phyloP scores from a whole-genome alignment of 2,113 vertebrate genomes.

The Vanacampus margaritifer region DNA sequence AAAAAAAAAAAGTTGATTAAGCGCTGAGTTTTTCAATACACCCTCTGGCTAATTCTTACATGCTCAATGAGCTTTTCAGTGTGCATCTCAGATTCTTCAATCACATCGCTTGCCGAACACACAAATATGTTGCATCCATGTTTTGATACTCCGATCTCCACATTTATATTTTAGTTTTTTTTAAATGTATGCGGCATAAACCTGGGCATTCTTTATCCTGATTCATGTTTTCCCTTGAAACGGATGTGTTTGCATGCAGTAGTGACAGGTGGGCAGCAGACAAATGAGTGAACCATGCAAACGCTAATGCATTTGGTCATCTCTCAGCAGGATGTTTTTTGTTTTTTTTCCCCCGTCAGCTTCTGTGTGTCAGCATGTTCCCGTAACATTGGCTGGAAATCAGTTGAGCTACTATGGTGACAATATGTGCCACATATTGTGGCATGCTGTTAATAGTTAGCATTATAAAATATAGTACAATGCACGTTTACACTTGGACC shows the following conservation, averaged over 20 bases:
- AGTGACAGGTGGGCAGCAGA: conserved; percentile 51
- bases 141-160: background rate
- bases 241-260: background rate
- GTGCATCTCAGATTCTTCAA: conserved; percentile 32
- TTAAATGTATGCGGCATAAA: background rate
- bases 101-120: conserved; percentile 16
- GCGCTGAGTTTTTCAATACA: background rate
- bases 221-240: background rate
- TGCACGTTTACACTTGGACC: background rate
- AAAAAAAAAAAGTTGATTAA: no score
- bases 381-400: conserved; percentile 16
- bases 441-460: background rate
- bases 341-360: conserved; percentile 20
- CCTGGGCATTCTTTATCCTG: background rate
- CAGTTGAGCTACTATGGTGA: background rate
- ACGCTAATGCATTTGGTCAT: conserved; percentile 37
- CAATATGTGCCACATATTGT: background rate
- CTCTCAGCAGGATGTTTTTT: conserved; percentile 30
- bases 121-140: conserved; percentile 16
- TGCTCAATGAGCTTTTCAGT: conserved; percentile 29
- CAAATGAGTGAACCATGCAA: conserved; percentile 48
- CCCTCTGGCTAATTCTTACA: conserved; percentile 25
- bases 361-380: conserved; percentile 12
- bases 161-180: no score
- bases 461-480: background rate